phyloP scores from a whole-genome alignment of 1,140 invertebrate species.

The Drosophila obscura region DNA sequence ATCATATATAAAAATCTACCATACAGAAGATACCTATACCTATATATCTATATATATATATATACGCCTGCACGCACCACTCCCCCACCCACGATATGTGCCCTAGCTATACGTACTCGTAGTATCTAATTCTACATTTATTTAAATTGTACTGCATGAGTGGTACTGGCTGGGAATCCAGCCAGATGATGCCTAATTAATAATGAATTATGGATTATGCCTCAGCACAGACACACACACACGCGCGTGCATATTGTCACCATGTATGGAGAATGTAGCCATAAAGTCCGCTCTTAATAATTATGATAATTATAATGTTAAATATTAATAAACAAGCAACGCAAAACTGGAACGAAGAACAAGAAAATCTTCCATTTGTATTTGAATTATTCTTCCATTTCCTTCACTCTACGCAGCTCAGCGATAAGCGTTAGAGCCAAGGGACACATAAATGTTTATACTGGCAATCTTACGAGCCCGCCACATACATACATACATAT shows the following conservation, averaged over 20 bases:
- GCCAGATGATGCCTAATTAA: slow-evolving; percentile 49
- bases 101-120: slow-evolving; percentile 42
- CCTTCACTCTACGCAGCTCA: slow-evolving; percentile 1
- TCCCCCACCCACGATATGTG: slow-evolving; percentile 12
- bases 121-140: slow-evolving; percentile 30
- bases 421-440: slow-evolving; percentile 15
- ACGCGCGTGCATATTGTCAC: slow-evolving; percentile 1
- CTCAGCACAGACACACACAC: slow-evolving; percentile 30
- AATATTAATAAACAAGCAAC: slow-evolving; percentile 37
- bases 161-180: slow-evolving; percentile 28
- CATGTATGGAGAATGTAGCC: slow-evolving; percentile 39
- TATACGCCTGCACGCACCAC: slow-evolving; percentile 12
- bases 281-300: slow-evolving; percentile 47
- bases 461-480: not conserved
- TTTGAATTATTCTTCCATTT: slow-evolving; percentile 18
- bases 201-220: slow-evolving; percentile 72
- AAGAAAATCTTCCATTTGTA: slow-evolving; percentile 11
- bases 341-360: slow-evolving; percentile 50
- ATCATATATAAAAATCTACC: slow-evolving; percentile 34
- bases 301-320: slow-evolving; percentile 41
- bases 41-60: slow-evolving; percentile 29
- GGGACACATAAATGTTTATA: not conserved
- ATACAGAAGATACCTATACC: slow-evolving; percentile 30
- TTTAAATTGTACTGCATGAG: slow-evolving; percentile 21
- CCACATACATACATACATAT: not conserved